Evolutionary conservation across 2,888 invertebrate species (phyloP), one percentile per base, ranked within the genome.

Genomic region (Argynnis bischoffii): DNA sequence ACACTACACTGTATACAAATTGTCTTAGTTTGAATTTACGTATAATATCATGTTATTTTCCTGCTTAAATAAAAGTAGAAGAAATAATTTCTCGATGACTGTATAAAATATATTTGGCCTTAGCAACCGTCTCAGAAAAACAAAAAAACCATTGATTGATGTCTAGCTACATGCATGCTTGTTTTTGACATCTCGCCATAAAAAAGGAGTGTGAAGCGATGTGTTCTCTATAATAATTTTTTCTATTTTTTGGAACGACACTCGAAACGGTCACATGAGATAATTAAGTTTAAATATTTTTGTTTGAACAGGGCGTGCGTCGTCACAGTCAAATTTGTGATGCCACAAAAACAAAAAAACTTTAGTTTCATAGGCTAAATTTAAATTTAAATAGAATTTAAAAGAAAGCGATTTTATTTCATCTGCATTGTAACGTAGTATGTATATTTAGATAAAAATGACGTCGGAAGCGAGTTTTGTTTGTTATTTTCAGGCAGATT

Each of bases 401-500:
- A 47, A 47, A n/a, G 48, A 56, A 56, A 54, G 47, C 8, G 6
- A 50, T 50, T 64, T 55, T 47, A 21, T 57, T 57, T 26, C 21
- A 8, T 57, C 47, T 57, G 15, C 47, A 57, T 15, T 57, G 18
- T 41, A 55, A 31, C 18, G 46, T 21, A 21, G 14, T n/a, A 50
- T 6, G 31, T 51, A 35, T 81, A 81, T 81, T 80, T 78, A 79
- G 78, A 86, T 84, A 81, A 84, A 84, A 84, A 78, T 83, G 80
- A 85, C 78, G 81, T 81, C 79, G 76, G 79, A 81, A 80, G 85
- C 83, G 82, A 81, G 56, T 72, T 66, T 69, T 86, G 87, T 89
- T 86, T 79, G 85, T 88, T 89, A 89, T 90, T 90, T 90, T 88
- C 83, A 86, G 83, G 84, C 82, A 82, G 83, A 84, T 88, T 87